Base-by-base conservation (phyloP, 2,113 vertebrate species). In the Clarias batrachus region DNA sequence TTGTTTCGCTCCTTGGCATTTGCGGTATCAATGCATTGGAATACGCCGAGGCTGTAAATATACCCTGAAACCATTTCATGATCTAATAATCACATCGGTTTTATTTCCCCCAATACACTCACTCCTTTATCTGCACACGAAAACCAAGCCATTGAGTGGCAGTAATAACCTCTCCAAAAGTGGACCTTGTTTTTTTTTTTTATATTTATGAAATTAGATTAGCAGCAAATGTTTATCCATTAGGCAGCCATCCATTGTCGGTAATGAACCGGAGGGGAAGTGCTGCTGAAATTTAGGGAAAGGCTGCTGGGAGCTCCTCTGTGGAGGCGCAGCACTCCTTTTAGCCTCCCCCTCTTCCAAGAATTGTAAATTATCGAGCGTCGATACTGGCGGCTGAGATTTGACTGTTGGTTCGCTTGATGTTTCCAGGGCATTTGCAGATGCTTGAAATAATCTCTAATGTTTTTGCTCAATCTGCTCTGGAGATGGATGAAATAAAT, bases 401-500 rank as follows among this genome's bases (percentile, higher is more conserved):
- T 98, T 96, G 93, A 96, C 97, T 96, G 97, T 97, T 97, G 95
- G 95, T 97, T 96, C 94, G 88, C 95, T 84, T 96, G 96, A 97
- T 97, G 97, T 97, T 99, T 98, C 96, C 96, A 96, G 97, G 97
- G 97, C 96, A 97, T 97, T 98, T 99, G 97, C 98, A 99, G 98
- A 99, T 99, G 98, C 97, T 98, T 95, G 96, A 97, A 95, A 99
- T 99, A 98, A 99, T 99, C 97, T 98, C 97, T 97, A 98, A 99
- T 99, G 97, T 99, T 99, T 99, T 98, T 97, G 96, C 96, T 98
- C 98, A 99, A 98, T 99, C 98, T 99, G 98, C 98, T 99, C 96
- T 96, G 96, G 98, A 98, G 97, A 98, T 98, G 97, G 97, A 97
- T 98, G 98, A 99, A 99, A 99, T 99, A 99, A 99, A 99, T 99